A percentile compares a stretch with the other conserved stretches of the same genome.
Conservation (phyloP, 2,113 vertebrate genomes). For the Manacus vitellinus region DNA sequence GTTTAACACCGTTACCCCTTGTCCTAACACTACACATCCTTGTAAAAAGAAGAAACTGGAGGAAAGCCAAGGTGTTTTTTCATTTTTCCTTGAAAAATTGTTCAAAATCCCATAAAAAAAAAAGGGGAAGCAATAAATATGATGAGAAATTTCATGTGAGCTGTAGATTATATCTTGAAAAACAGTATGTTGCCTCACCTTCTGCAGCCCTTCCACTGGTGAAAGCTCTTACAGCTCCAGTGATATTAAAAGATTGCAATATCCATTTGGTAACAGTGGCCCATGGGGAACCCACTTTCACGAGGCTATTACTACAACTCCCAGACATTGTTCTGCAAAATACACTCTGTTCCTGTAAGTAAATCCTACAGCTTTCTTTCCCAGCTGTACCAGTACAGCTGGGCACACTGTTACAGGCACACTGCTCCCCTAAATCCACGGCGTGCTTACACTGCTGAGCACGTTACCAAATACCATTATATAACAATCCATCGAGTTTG, state of each 20-base stretch:
- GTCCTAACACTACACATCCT: neutral
- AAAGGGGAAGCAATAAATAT: neutral
- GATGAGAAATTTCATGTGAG: neutral
- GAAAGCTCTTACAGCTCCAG: neutral
- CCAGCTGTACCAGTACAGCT: neutral
- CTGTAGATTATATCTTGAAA: neutral
- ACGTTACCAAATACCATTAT: neutral
- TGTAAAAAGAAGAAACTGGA: neutral
- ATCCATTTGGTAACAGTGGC: neutral
- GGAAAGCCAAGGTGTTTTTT: neutral
- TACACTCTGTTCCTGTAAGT: neutral
- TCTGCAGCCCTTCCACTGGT: neutral
- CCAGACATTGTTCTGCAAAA: neutral
- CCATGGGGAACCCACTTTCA: neutral
- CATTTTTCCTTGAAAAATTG: neutral
- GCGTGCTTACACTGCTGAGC: neutral
- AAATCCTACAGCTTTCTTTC: neutral
- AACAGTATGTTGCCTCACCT: neutral
- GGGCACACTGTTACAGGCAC: neutral
- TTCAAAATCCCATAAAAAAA: neutral
- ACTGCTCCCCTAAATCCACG: neutral
- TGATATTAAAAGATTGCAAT: neutral
- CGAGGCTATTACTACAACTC: neutral
- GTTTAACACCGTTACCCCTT: neutral
- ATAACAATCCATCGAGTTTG: neutral